These are phyloP conservation scores for Peromyscus nudipes DNA, from an alignment of 2,797 vertebrate genomes.

Conservation along the genomic window DNA sequence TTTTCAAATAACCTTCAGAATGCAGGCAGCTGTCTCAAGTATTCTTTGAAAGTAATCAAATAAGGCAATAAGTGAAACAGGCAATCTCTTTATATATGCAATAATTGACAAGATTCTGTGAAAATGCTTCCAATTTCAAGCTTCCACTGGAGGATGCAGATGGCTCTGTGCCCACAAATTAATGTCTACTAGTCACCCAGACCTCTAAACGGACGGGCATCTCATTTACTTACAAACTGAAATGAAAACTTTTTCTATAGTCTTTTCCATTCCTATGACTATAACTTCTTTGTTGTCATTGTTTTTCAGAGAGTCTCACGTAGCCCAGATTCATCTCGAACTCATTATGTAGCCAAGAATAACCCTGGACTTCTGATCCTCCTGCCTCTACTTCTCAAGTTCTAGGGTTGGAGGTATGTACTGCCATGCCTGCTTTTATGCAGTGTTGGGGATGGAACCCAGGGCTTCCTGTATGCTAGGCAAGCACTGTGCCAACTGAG, in stretches of 20 bases:
- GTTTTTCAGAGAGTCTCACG: neutral
- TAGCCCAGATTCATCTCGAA: neutral
- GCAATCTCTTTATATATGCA: neutral
- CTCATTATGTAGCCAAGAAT: neutral
- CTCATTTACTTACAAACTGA: conserved; percentile 32
- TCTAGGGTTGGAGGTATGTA: neutral
- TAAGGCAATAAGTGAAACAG: neutral
- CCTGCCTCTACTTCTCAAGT: neutral
- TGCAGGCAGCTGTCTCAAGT: neutral
- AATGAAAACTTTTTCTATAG: neutral
- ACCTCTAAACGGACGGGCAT: neutral
- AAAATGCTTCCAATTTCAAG: neutral
- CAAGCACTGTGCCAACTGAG: neutral
- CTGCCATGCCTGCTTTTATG: neutral
- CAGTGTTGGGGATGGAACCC: neutral
- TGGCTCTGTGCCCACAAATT: neutral
- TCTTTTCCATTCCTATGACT: neutral
- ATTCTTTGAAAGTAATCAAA: neutral
- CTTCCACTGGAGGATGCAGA: neutral
- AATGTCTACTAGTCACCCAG: neutral
- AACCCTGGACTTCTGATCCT: neutral
- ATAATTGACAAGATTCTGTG: neutral
- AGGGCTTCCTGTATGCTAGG: neutral
- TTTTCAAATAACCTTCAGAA: neutral
- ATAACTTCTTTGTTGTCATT: neutral